Conservation (phyloP, 1,140 invertebrate species). For the Ostrea edulis region DNA sequence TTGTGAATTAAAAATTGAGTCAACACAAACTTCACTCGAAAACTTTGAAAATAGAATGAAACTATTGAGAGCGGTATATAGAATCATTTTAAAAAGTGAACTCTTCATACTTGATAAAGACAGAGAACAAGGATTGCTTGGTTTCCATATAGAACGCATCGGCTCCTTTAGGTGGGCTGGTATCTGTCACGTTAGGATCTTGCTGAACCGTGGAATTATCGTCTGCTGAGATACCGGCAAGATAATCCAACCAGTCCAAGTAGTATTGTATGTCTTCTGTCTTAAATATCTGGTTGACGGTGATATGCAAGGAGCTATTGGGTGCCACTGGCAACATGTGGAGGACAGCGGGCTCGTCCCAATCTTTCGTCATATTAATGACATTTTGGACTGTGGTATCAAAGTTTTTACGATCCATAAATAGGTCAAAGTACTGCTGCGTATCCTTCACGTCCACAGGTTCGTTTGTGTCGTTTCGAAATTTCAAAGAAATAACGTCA, state of each 20-base stretch:
- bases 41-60: no score
- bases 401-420: slow-evolving; percentile 52
- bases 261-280: slow-evolving; percentile 47
- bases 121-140: slow-evolving; percentile 45
- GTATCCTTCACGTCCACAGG: slow-evolving; percentile 49
- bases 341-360: slow-evolving; percentile 52
- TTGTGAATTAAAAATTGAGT: no score
- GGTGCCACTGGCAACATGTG: slow-evolving; percentile 48
- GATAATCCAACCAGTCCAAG: slow-evolving; percentile 15
- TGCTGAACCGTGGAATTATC: slow-evolving; percentile 22
- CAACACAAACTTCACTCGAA: no score
- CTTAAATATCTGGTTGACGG: slow-evolving; percentile 53
- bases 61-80: no score
- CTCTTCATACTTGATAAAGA: slow-evolving; percentile 54
- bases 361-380: slow-evolving; percentile 50
- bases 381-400: slow-evolving; percentile 39
- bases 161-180: slow-evolving; percentile 47
- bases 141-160: slow-evolving; percentile 31
- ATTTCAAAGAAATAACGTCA: slow-evolving; percentile 56
- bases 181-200: not conserved
- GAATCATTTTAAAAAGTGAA: no score
- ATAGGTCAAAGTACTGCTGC: slow-evolving; percentile 61
- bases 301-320: slow-evolving; percentile 55
- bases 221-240: not conserved
- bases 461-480: slow-evolving; percentile 52